phyloP scores from a whole-genome alignment of 2,113 vertebrate genomes.

The Anarrhichthys ocellatus region DNA sequence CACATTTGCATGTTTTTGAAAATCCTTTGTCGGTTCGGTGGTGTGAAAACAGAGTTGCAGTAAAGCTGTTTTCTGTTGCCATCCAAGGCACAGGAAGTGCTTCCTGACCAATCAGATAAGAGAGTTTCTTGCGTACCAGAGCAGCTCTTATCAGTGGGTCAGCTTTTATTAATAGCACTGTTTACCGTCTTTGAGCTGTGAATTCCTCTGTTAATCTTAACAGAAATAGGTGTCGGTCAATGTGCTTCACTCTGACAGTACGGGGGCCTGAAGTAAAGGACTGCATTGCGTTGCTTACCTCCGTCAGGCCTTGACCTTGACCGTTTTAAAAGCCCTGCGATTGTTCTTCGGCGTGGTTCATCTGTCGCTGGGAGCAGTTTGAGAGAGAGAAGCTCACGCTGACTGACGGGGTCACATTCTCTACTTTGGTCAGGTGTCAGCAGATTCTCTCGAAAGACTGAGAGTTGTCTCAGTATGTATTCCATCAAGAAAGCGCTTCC shows the following conservation, averaged over 20 bases:
- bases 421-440: background rate
- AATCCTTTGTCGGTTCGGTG: background rate
- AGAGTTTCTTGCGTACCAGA: background rate
- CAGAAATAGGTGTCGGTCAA: background rate
- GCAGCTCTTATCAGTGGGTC: background rate
- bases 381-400: background rate
- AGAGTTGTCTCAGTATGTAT: too few species aligned
- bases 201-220: background rate
- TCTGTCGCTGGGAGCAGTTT: background rate
- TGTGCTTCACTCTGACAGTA: background rate
- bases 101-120: background rate
- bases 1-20: background rate
- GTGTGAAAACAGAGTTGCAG: background rate
- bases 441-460: background rate
- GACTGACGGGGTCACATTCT: conserved; percentile 25
- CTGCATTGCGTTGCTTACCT: background rate
- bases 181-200: background rate
- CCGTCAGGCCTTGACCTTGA: conserved; percentile 1
- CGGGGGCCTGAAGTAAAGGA: background rate
- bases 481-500: background rate
- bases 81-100: background rate
- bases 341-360: background rate
- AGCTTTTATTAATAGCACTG: conserved; percentile 10
- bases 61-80: background rate
- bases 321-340: background rate